Base-by-base conservation (phyloP, 2,113 vertebrate species). In the Alouatta palliata region DNA sequence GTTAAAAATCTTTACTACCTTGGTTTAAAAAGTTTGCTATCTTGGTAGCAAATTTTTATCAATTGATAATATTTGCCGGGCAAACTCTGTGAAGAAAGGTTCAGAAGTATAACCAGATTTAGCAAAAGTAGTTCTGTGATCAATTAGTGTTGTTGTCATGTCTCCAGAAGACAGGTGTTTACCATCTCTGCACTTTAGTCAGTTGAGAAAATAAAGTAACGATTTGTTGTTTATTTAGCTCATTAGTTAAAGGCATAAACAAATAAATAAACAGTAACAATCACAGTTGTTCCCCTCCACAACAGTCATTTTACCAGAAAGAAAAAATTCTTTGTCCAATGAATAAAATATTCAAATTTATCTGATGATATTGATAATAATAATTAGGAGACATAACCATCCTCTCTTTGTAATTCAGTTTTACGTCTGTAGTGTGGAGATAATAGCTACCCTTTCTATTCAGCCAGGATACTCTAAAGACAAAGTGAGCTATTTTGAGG, bases 251-350 rank as follows among this genome's bases (percentile, higher is more conserved):
- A 76, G 76, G 19, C 5, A 20, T 20, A 90, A 84, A 21, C n/a
- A 71, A 83, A 66, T 12, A 82, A 73, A 32, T 2, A 37, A 75
- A 45, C 17, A 20, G 6, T 25, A 40, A 64, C 3, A 32, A 52
- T 75, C 16, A 52, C 16, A 23, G 1, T 45, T 8, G 1, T 14
- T 3, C 0, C 3, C 0, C 5, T 2, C 32, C 3, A 27, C 27
- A 86, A 1, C 1, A 13, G 37, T 10, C 17, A 2, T 49, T 94
- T 96, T 77, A 64, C 37, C 23, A 73, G 37, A 19, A 79, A 49
- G 6, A n/a, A 76, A 17, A 32, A 14, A 19, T 54, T 54, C 35
- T 87, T 91, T 47, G 56, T 21, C 79, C 21, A 8, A 3, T 13
- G 45, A 64, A 91, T 58, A 82, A 58, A 76, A 70, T 37, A 30